Conservation (phyloP, 2,113 vertebrate genomes). For the Rhineura floridana region DNA sequence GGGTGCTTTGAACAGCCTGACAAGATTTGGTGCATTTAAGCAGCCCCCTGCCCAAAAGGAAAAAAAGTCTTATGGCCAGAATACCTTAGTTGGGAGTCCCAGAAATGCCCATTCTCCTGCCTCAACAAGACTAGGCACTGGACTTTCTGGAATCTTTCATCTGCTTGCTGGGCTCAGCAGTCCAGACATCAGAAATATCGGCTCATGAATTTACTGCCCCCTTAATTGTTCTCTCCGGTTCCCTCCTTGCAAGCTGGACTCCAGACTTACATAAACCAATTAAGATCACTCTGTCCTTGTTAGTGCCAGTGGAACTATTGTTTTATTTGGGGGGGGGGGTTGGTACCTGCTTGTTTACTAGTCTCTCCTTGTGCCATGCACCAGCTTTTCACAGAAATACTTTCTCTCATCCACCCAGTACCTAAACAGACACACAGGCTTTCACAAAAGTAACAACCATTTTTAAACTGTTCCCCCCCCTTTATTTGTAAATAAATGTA, state of each 20-base stretch:
- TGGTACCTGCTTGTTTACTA: constrained; percentile 79
- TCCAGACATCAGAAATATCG: constrained; percentile 40
- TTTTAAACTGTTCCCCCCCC: constrained; percentile 75
- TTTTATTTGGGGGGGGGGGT: constrained; percentile 11
- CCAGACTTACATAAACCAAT: constrained; percentile 53
- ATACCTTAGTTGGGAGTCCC: constrained; percentile 22
- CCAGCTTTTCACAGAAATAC: constrained; percentile 75
- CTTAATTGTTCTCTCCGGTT: constrained; percentile 33
- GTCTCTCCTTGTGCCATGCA: constrained; percentile 80
- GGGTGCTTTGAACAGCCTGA: constrained; percentile 33
- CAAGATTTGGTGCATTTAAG: not conserved
- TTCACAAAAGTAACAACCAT: not conserved
- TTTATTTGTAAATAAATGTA: constrained; percentile 82
- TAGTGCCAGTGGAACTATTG: constrained; percentile 79
- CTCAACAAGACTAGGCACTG: not conserved
- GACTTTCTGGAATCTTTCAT: not conserved
- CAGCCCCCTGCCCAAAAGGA: not conserved
- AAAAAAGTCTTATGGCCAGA: constrained; percentile 26
- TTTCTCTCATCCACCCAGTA: constrained; percentile 38
- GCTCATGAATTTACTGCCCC: constrained; percentile 39
- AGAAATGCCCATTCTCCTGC: constrained; percentile 36
- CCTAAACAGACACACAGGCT: constrained; percentile 10
- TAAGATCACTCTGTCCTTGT: constrained; percentile 75
- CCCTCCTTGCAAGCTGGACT: constrained; percentile 63
- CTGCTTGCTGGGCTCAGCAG: constrained; percentile 10